A percentile compares a stretch with the other conserved stretches of the same genome.
These are phyloP conservation scores for Athrips mouffetella DNA, from an alignment of 2,888 invertebrate genomes.

Conservation along the genomic window DNA sequence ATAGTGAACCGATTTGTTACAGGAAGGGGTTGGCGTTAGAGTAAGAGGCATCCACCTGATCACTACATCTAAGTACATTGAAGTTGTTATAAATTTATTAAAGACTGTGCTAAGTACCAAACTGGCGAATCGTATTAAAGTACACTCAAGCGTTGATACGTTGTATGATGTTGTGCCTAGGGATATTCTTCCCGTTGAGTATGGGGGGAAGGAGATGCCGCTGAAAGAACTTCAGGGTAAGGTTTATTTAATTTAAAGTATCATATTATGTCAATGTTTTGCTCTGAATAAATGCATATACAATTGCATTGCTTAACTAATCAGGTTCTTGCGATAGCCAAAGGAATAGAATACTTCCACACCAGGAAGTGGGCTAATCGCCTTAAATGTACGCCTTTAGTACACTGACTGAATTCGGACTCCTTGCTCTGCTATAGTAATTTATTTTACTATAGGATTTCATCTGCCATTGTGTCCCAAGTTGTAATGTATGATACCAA, in stretches of 20 bases:
- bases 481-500: no score
- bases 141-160: conserved; percentile 32
- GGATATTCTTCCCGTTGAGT: conserved; percentile 36
- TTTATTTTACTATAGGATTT: no score
- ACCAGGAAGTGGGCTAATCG: no score
- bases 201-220: conserved; percentile 33
- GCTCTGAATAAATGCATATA: no score
- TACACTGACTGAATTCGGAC: no score
- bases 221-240: conserved; percentile 34
- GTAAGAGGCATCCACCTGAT: conserved; percentile 34
- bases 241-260: not conserved
- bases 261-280: not conserved
- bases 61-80: conserved; percentile 35
- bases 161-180: conserved; percentile 31
- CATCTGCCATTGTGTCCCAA: no score
- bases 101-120: conserved; percentile 36
- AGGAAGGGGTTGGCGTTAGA: conserved; percentile 36
- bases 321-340: no score
- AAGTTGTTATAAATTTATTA: conserved; percentile 26
- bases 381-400: no score
- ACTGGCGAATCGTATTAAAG: conserved; percentile 29
- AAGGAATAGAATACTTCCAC: no score
- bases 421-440: no score
- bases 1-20: conserved; percentile 14
- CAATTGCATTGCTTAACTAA: no score